Conservation (phyloP, 1,140 invertebrate species). For the Calliopsis andreniformis region DNA sequence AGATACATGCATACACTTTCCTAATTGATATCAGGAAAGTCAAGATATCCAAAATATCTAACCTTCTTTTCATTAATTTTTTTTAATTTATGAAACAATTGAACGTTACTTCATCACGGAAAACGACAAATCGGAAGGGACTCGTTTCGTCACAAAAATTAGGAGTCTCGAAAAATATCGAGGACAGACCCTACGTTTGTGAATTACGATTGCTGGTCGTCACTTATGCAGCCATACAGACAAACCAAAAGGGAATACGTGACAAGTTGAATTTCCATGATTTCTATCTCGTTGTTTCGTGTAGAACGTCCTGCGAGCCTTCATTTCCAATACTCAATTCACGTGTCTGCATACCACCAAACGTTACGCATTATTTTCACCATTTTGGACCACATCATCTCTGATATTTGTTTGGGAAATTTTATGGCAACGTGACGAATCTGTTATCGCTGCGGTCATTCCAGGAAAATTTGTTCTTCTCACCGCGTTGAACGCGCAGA, state of each 20-base stretch:
- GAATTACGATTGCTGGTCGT: slow-evolving; percentile 24
- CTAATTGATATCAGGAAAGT: no score
- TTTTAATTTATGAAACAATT: no score
- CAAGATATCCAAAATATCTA: no score
- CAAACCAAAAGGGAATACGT: slow-evolving; percentile 30
- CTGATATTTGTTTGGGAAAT: slow-evolving; percentile 3
- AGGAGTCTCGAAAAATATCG: slow-evolving; percentile 41
- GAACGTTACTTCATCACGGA: neutral
- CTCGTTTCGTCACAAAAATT: slow-evolving; percentile 40
- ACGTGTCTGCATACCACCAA: neutral
- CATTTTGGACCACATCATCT: neutral
- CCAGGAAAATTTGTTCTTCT: no score
- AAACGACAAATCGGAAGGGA: slow-evolving; percentile 31
- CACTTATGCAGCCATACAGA: slow-evolving; percentile 47
- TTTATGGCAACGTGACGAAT: neutral
- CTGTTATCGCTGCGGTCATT: neutral
- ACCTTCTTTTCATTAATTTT: no score
- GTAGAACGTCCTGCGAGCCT: slow-evolving; percentile 16
- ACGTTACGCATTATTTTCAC: neutral
- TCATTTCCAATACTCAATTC: slow-evolving; percentile 32
- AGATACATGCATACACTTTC: no score
- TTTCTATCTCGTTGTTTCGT: slow-evolving; percentile 46
- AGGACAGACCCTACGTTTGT: slow-evolving; percentile 18
- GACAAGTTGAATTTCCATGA: slow-evolving; percentile 46
- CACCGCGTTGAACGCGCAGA: neutral